Conservation (phyloP, 2,113 vertebrate genomes). For the Sylvia atricapilla region DNA sequence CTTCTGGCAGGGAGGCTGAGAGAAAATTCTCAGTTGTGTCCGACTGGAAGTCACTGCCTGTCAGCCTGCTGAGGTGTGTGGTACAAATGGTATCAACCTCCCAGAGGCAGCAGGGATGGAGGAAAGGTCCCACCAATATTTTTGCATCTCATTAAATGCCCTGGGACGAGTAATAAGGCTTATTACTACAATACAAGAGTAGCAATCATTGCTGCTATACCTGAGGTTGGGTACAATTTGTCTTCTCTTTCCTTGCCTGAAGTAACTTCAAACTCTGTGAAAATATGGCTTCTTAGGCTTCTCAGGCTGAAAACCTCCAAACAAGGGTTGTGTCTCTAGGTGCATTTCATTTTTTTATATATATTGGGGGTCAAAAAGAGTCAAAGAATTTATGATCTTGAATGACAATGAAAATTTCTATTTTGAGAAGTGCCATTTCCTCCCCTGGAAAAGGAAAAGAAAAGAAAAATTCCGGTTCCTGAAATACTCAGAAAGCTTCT, state of each 20-base stretch:
- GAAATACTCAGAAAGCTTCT: background rate
- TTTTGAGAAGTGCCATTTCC: background rate
- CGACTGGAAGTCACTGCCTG: background rate
- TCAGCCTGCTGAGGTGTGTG: background rate
- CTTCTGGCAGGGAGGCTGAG: background rate
- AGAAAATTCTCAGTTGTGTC: background rate
- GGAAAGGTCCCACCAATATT: background rate
- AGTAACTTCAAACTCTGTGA: background rate
- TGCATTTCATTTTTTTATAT: background rate
- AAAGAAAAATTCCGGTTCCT: background rate
- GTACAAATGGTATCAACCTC: background rate
- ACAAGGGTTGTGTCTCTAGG: background rate
- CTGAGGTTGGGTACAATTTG: background rate
- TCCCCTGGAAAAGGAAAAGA: background rate
- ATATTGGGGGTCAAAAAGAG: background rate
- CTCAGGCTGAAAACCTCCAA: background rate
- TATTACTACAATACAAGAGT: background rate
- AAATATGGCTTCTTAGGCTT: background rate
- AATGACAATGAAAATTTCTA: background rate
- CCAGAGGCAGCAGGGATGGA: background rate
- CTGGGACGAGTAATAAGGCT: background rate
- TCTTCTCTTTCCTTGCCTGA: background rate
- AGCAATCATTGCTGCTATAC: background rate
- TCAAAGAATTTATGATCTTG: background rate
- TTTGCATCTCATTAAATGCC: background rate